phyloP scores from a whole-genome alignment of 30 jellyfish, hydroid and myxozoan genomes.

The Nemopilema nomurai region DNA sequence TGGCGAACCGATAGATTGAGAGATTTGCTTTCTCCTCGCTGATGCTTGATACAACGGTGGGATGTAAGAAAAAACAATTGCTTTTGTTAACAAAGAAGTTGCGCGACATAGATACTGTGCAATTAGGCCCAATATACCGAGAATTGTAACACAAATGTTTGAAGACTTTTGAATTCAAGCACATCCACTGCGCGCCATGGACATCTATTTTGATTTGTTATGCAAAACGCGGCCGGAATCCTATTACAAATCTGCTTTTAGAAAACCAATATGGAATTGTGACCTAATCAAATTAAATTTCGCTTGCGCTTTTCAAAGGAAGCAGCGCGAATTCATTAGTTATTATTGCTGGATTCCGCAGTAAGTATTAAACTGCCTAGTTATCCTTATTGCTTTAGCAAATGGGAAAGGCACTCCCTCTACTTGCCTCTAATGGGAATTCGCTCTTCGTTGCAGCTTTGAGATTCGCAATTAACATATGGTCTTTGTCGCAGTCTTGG shows the following conservation, averaged over 20 bases:
- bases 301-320: background rate
- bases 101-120: background rate
- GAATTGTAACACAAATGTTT: background rate
- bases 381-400: no score
- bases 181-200: background rate
- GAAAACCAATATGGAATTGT: background rate
- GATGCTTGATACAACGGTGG: no score
- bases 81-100: background rate
- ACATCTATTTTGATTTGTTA: background rate
- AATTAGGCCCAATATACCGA: background rate
- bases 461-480: no score
- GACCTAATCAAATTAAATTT: background rate
- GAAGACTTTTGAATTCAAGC: background rate
- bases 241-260: background rate
- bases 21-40: no score
- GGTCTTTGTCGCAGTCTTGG: no score
- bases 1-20: no score
- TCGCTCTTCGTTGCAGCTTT: no score
- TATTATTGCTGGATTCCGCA: no score
- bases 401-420: no score
- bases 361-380: background rate
- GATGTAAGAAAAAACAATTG: no score
- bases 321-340: background rate
- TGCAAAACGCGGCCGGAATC: background rate
- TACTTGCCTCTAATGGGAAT: no score